phyloP scores from a whole-genome alignment of 2,888 invertebrate species.

The Chrysopilus asiliformis region DNA sequence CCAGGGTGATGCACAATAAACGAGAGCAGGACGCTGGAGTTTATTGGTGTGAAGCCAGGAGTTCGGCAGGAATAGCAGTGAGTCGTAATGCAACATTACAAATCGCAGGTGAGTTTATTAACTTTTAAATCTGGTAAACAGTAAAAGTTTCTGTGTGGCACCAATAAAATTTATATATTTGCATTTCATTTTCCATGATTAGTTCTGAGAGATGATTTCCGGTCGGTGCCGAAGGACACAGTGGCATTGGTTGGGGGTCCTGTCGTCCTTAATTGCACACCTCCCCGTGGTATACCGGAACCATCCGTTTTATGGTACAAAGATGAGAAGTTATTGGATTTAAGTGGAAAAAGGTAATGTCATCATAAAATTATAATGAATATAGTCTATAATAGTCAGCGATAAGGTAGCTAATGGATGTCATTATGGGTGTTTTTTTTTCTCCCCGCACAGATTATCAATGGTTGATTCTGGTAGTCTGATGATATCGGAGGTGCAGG shows the following conservation, averaged over 20 bases:
- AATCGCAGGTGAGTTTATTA: constrained; percentile 70
- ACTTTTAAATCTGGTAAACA: no score
- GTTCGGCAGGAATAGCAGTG: constrained; percentile 55
- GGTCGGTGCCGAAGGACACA: constrained; percentile 20
- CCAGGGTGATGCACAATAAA: constrained; percentile 49
- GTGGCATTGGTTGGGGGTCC: constrained; percentile 22
- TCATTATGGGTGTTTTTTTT: no score
- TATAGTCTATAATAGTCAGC: no score
- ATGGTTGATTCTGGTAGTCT: constrained; percentile 22
- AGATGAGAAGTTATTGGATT: constrained; percentile 20
- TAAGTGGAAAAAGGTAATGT: constrained; percentile 21
- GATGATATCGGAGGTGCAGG: constrained; percentile 21
- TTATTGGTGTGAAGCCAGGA: constrained; percentile 71
- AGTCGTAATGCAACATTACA: constrained; percentile 66
- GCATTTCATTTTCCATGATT: constrained; percentile 3
- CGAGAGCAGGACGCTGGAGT: constrained; percentile 62
- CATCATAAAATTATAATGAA: no score
- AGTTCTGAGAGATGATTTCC: constrained; percentile 22
- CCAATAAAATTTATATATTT: constrained; percentile 26
- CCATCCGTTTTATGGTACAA: constrained; percentile 23
- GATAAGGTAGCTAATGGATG: no score
- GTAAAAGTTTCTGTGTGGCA: no score
- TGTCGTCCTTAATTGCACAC: constrained; percentile 21
- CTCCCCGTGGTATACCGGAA: constrained; percentile 21
- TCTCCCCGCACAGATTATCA: constrained; percentile 18